Evolutionary conservation across 2,797 vertebrate genomes (phyloP).

Genomic region (Craterocephalus amniculus): DNA sequence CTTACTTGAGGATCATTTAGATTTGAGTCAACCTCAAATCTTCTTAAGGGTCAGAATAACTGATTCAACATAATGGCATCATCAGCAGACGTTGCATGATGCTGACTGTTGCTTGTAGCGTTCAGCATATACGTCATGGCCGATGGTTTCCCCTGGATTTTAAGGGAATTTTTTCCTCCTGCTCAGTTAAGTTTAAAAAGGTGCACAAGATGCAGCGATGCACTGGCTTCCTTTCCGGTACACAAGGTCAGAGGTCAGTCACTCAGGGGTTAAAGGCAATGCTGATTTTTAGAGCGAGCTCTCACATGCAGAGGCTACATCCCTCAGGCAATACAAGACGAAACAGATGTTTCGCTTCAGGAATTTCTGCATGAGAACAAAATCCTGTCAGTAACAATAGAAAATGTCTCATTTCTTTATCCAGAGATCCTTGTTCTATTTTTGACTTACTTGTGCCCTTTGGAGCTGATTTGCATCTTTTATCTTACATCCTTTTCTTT

Average conservation of each 20-base stretch:
- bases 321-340: constrained; percentile 34
- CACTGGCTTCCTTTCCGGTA: neutral
- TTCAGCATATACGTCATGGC: too few species aligned
- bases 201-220: neutral
- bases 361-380: constrained; percentile 16
- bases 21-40: neutral
- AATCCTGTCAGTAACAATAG: neutral
- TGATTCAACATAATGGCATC: neutral
- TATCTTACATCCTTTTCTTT: too few species aligned
- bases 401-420: constrained; percentile 5
- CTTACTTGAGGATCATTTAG: too few species aligned
- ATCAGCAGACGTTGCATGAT: neutral
- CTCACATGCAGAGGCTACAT: constrained; percentile 23
- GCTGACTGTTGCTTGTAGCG: neutral
- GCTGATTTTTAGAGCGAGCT: constrained; percentile 35
- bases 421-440: too few species aligned
- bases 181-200: neutral
- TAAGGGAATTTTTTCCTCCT: neutral
- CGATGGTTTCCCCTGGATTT: neutral
- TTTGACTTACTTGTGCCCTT: too few species aligned
- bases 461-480: constrained; percentile 32
- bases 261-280: constrained; percentile 42
- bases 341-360: constrained; percentile 57
- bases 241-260: constrained; percentile 44
- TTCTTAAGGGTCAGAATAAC: neutral